Evolutionary conservation across 2,888 invertebrate genomes (phyloP).

Genomic region (Gisinianus flammeolus): DNA sequence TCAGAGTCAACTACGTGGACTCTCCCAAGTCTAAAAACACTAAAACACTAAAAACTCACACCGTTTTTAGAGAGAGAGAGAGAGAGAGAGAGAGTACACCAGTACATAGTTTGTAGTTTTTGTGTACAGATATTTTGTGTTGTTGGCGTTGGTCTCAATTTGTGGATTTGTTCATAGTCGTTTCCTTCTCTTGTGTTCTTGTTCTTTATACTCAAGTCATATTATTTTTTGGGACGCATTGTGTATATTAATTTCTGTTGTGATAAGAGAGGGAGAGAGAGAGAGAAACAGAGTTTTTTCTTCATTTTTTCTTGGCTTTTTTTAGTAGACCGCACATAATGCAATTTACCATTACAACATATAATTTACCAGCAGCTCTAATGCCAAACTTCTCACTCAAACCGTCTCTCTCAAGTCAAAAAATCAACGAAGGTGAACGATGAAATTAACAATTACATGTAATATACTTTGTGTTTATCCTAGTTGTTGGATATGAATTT

Average conservation of each 20-base stretch:
- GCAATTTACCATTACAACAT: conserved; percentile 23
- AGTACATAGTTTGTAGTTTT: no score
- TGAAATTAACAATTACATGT: conserved; percentile 39
- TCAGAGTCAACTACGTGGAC: no score
- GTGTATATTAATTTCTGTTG: not conserved
- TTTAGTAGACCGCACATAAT: conserved; percentile 25
- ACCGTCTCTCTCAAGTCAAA: not conserved
- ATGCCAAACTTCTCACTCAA: not conserved
- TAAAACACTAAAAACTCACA: no score
- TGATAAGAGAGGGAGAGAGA: conserved; percentile 7
- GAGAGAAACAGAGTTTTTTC: not conserved
- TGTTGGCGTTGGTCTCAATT: not conserved
- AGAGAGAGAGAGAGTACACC: no score
- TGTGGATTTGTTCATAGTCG: not conserved
- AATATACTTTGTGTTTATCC: not conserved
- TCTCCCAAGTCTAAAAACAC: no score
- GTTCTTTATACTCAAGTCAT: not conserved
- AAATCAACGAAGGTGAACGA: conserved; percentile 34
- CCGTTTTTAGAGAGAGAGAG: no score
- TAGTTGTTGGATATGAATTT: not conserved
- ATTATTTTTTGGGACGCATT: not conserved
- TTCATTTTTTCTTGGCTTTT: not conserved
- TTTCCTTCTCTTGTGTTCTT: not conserved
- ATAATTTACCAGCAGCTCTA: conserved; percentile 22
- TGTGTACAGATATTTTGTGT: no score